phyloP scores from a whole-genome alignment of 2,797 vertebrate species.

The Rhinoraja longicauda region DNA sequence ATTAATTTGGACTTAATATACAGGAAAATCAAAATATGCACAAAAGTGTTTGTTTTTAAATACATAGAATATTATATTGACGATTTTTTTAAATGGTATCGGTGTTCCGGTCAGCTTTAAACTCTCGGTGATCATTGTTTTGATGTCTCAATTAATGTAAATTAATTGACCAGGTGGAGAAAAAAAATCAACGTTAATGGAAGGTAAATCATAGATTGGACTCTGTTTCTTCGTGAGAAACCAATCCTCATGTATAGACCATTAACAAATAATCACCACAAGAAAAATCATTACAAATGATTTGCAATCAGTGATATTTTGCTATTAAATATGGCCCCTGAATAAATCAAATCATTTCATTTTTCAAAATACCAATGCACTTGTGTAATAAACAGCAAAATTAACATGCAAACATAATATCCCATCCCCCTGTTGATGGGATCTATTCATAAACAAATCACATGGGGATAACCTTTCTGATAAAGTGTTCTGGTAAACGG shows the following conservation, averaged over 20 bases:
- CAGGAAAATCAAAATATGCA: not conserved
- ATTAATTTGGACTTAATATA: not conserved
- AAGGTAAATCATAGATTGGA: not conserved
- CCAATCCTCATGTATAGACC: no score
- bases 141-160: not conserved
- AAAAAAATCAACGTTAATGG: not conserved
- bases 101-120: not conserved
- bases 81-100: no score
- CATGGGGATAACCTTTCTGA: not conserved
- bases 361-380: not conserved
- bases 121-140: not conserved
- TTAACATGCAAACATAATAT: not conserved
- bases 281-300: conserved; percentile 5
- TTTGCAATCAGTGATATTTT: conserved; percentile 14
- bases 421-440: not conserved
- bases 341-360: not conserved
- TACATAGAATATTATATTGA: not conserved
- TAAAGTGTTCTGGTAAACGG: not conserved
- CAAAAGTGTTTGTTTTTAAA: not conserved
- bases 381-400: not conserved
- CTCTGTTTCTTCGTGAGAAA: not conserved
- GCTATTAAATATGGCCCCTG: not conserved
- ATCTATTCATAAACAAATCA: not conserved
- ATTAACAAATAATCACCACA: not conserved
- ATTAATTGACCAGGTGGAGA: not conserved